Conservation (phyloP, 2,888 invertebrate species). For the Drepanosiphum platanoidis region DNA sequence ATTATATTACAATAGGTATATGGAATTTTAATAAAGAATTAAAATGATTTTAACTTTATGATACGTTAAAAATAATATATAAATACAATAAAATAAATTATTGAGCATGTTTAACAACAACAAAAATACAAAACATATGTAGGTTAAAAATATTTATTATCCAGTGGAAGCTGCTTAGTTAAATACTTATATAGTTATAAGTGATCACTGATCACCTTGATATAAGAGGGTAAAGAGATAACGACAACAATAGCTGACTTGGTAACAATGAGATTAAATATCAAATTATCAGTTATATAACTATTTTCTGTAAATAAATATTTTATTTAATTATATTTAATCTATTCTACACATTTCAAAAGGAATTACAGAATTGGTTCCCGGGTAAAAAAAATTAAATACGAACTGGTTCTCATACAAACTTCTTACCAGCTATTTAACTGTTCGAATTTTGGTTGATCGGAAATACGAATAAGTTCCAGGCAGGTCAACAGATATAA, state of each 20-base stretch:
- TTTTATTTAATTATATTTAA: background rate
- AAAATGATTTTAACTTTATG: too few relatives aligned
- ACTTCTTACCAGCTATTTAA: too few relatives aligned
- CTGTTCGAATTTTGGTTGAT: too few relatives aligned
- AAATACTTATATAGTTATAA: too few relatives aligned
- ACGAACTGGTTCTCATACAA: too few relatives aligned
- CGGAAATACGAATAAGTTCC: too few relatives aligned
- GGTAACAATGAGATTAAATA: background rate
- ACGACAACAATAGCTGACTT: background rate
- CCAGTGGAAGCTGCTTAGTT: background rate
- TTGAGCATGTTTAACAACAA: background rate
- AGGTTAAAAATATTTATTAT: background rate
- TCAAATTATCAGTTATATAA: background rate
- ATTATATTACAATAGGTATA: background rate
- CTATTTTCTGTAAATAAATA: background rate
- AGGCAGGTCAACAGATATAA: too few relatives aligned
- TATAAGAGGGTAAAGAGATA: background rate
- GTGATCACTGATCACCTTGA: background rate
- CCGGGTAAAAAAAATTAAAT: too few relatives aligned
- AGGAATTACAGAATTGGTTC: too few relatives aligned
- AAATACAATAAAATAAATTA: too few relatives aligned
- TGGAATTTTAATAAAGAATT: background rate
- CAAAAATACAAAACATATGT: background rate
- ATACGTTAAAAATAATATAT: too few relatives aligned
- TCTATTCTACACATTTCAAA: background rate